Evolutionary conservation across 2,113 vertebrate genomes (phyloP).

Genomic region (Hemicordylus capensis): DNA sequence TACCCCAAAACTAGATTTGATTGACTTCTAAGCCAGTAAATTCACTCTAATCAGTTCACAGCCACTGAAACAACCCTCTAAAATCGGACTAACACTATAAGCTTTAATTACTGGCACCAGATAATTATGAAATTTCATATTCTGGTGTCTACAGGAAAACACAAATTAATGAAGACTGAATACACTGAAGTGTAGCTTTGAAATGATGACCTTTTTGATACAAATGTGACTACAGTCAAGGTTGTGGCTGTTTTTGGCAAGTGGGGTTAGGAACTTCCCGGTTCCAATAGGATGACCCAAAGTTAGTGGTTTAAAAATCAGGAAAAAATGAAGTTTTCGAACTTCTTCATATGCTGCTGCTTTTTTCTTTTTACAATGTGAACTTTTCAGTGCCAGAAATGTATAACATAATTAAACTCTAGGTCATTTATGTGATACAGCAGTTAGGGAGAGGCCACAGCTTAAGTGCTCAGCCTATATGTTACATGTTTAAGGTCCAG

Average conservation of each 20-base stretch:
- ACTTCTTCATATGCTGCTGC: not conserved
- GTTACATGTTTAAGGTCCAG: not conserved
- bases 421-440: conserved; percentile 24
- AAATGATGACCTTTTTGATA: not conserved
- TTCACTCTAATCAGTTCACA: not conserved
- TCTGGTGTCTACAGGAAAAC: not conserved
- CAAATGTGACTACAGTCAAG: not conserved
- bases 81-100: conserved; percentile 16
- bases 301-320: not conserved
- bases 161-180: conserved; percentile 19
- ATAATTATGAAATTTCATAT: conserved; percentile 32
- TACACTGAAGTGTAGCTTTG: conserved; percentile 11
- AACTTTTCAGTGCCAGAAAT: not conserved
- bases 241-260: conserved; percentile 18
- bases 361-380: not conserved
- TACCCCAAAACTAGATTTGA: conserved; percentile 26
- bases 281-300: not conserved
- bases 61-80: conserved; percentile 21
- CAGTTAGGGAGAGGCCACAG: not conserved
- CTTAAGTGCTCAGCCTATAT: not conserved
- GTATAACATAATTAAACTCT: not conserved
- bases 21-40: conserved; percentile 43
- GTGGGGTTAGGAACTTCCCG: conserved; percentile 20
- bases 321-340: not conserved
- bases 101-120: conserved; percentile 27